A percentile compares a stretch with the other conserved stretches of the same genome.
Conservation (phyloP, 2,797 vertebrate genomes). For the Peromyscus attwateri region DNA sequence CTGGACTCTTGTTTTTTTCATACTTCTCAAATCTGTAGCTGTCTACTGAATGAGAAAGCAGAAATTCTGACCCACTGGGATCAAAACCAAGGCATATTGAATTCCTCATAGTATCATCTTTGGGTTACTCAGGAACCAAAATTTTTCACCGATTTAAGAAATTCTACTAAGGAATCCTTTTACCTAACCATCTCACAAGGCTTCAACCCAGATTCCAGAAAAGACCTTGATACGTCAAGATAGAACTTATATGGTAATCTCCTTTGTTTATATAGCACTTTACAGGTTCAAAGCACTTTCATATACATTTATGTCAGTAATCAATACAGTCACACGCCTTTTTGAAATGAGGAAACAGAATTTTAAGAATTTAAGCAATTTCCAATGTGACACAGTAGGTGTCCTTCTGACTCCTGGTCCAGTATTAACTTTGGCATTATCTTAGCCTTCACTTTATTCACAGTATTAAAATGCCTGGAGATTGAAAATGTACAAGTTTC, state of each 20-base stretch:
- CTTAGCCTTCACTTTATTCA: slow-evolving; percentile 37
- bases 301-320: slow-evolving; percentile 58
- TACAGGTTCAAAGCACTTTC: slow-evolving; percentile 81
- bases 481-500: slow-evolving; percentile 18
- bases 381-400: slow-evolving; percentile 30
- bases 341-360: slow-evolving; percentile 55
- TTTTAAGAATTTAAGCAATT: slow-evolving; percentile 52
- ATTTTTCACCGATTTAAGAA: slow-evolving; percentile 76
- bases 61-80: slow-evolving; percentile 66
- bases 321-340: slow-evolving; percentile 24
- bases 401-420: slow-evolving; percentile 79
- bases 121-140: slow-evolving; percentile 82
- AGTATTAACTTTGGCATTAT: slow-evolving; percentile 66
- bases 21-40: slow-evolving; percentile 66
- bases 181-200: slow-evolving; percentile 77
- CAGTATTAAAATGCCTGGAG: slow-evolving; percentile 65
- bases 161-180: slow-evolving; percentile 79
- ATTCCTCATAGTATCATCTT: slow-evolving; percentile 72
- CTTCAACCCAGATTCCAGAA: slow-evolving; percentile 80
- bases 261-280: slow-evolving; percentile 78
- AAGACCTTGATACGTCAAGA: slow-evolving; percentile 79
- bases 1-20: slow-evolving; percentile 15
- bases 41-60: slow-evolving; percentile 73
- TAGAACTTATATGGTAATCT: slow-evolving; percentile 79
- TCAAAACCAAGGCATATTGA: slow-evolving; percentile 74